Evolutionary conservation across 2,888 invertebrate genomes (phyloP).

Genomic region (Dendrolimus houi): DNA sequence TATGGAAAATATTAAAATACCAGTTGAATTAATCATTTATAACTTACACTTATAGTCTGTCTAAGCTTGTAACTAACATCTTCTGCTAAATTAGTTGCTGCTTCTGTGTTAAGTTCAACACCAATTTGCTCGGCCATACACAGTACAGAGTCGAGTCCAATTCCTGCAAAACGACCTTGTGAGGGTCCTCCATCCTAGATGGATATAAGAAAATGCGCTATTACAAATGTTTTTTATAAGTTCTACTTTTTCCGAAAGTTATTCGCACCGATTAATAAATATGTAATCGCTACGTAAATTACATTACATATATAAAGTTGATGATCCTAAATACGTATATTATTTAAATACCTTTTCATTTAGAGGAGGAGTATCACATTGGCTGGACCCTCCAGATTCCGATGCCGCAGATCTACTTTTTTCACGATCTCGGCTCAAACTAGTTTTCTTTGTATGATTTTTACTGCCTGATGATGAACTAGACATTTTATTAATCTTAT

Average conservation of each 20-base stretch:
- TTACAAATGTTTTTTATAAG: slow-evolving; percentile 3
- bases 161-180: slow-evolving; percentile 66
- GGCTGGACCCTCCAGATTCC: slow-evolving; percentile 68
- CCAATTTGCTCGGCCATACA: slow-evolving; percentile 67
- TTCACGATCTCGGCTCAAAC: slow-evolving; percentile 55
- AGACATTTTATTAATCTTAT: slow-evolving; percentile 36
- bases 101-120: slow-evolving; percentile 54
- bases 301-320: background rate
- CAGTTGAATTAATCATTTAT: background rate
- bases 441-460: slow-evolving; percentile 53
- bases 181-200: slow-evolving; percentile 48
- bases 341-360: slow-evolving; percentile 49
- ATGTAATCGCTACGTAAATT: background rate
- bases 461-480: slow-evolving; percentile 46
- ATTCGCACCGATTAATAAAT: too few relatives aligned
- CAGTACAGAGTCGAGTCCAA: slow-evolving; percentile 57
- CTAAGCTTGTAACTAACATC: slow-evolving; percentile 70
- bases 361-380: slow-evolving; percentile 65
- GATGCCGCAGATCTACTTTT: slow-evolving; percentile 58
- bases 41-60: slow-evolving; percentile 65
- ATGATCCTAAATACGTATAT: background rate
- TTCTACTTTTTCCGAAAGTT: background rate
- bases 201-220: background rate
- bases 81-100: slow-evolving; percentile 62
- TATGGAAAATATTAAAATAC: too few relatives aligned